Evolutionary conservation across 2,113 vertebrate genomes (phyloP).

Genomic region (Microcebus griseorufus): DNA sequence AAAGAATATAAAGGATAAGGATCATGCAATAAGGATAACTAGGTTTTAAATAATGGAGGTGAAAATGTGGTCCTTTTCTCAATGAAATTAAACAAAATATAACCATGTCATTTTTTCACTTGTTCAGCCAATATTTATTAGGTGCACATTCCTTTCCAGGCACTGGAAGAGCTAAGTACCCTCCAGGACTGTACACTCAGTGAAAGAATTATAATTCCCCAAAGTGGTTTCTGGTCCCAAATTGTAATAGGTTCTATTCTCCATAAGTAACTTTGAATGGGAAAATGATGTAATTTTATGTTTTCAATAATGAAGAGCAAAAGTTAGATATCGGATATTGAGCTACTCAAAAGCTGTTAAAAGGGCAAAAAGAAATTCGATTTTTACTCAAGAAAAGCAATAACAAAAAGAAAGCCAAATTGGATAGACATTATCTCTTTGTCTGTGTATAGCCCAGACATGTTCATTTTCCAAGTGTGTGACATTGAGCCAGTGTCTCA

Average conservation of each 20-base stretch:
- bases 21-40: neutral
- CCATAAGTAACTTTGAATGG: neutral
- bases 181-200: neutral
- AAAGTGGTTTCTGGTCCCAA: neutral
- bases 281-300: neutral
- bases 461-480: neutral
- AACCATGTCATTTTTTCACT: neutral
- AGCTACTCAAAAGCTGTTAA: neutral
- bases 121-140: neutral
- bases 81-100: neutral
- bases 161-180: neutral
- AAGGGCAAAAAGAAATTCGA: neutral
- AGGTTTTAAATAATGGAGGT: neutral
- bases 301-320: constrained; percentile 24
- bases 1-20: neutral
- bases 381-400: neutral
- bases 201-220: neutral
- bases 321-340: neutral
- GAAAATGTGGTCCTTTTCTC: neutral
- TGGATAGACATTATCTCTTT: neutral
- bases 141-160: neutral
- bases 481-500: neutral
- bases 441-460: neutral
- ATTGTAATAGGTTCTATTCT: neutral
- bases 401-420: neutral